Evolutionary conservation across 2,113 vertebrate genomes (phyloP).

Genomic region (Colius striatus): DNA sequence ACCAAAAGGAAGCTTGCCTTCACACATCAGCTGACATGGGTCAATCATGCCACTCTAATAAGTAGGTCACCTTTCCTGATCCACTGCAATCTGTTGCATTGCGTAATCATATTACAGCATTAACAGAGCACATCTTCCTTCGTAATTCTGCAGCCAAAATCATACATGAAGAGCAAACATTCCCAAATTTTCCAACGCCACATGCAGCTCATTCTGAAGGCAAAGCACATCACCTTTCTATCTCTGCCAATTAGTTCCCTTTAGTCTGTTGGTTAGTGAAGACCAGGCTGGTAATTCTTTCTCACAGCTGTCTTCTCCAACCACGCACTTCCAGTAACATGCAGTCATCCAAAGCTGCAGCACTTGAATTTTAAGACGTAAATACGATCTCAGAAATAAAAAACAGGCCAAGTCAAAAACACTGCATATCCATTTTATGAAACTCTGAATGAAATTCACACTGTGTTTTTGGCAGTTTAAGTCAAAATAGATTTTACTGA

Average conservation of each 20-base stretch:
- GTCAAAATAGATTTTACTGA: not conserved
- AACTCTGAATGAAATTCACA: constrained; percentile 9
- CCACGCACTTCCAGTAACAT: not conserved
- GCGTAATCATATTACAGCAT: constrained; percentile 14
- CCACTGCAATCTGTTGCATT: constrained; percentile 52
- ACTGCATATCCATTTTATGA: not conserved
- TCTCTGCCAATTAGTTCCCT: not conserved
- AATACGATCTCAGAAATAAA: not conserved
- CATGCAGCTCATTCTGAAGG: accelerated
- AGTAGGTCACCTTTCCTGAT: constrained; percentile 68
- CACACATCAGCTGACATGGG: constrained; percentile 49
- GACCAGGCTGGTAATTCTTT: not conserved
- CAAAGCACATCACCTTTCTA: not conserved
- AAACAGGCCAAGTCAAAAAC: not conserved
- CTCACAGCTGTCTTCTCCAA: not conserved
- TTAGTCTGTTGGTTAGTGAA: not conserved
- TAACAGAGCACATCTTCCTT: constrained; percentile 33
- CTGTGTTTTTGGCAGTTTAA: not conserved
- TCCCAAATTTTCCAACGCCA: not conserved
- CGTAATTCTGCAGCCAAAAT: not conserved
- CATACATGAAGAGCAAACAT: not conserved
- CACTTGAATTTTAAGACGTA: not conserved
- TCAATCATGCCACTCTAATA: constrained; percentile 47
- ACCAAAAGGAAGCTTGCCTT: constrained; percentile 9
- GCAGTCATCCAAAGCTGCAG: not conserved